Conservation (phyloP, 2,888 invertebrate genomes). For the Thera obeliscata region DNA sequence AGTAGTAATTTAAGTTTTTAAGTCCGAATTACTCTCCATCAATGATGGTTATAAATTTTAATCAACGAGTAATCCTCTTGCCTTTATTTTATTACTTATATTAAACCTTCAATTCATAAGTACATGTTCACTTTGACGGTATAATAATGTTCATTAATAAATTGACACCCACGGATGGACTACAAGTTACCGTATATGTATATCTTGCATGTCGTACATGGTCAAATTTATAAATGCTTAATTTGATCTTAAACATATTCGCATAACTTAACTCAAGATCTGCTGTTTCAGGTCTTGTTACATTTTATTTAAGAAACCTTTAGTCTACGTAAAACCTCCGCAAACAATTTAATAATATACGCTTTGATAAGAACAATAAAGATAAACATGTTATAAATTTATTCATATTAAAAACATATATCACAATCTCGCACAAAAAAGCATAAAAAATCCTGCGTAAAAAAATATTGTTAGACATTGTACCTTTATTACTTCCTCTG, state of each 20-base stretch:
- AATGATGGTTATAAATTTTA: slow-evolving; percentile 34
- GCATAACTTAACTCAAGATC: slow-evolving; percentile 24
- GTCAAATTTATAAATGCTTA: slow-evolving; percentile 38
- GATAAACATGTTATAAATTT: slow-evolving; percentile 28
- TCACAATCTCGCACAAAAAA: slow-evolving; percentile 34
- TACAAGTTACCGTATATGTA: slow-evolving; percentile 41
- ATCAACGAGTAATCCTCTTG: slow-evolving; percentile 41
- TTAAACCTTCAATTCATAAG: slow-evolving; percentile 41
- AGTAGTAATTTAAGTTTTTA: slow-evolving; percentile 23
- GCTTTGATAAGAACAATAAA: slow-evolving; percentile 18
- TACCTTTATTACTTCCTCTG: slow-evolving; percentile 45
- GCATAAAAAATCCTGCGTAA: slow-evolving; percentile 41
- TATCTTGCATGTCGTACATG: slow-evolving; percentile 35
- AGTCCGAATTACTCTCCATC: slow-evolving; percentile 28
- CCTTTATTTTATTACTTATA: slow-evolving; percentile 17
- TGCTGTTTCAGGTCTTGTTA: background rate
- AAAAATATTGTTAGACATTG: slow-evolving; percentile 45
- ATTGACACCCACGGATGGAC: slow-evolving; percentile 43
- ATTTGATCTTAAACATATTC: slow-evolving; percentile 33
- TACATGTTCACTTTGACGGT: slow-evolving; percentile 41
- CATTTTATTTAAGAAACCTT: background rate
- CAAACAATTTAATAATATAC: slow-evolving; percentile 15
- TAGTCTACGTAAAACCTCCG: slow-evolving; percentile 6
- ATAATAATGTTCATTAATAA: slow-evolving; percentile 39
- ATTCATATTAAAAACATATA: slow-evolving; percentile 40